Percentiles rank a stretch among this genome's conserved stretches.
phyloP scores from a whole-genome alignment of 2,113 vertebrate species.

The Balaeniceps rex region DNA sequence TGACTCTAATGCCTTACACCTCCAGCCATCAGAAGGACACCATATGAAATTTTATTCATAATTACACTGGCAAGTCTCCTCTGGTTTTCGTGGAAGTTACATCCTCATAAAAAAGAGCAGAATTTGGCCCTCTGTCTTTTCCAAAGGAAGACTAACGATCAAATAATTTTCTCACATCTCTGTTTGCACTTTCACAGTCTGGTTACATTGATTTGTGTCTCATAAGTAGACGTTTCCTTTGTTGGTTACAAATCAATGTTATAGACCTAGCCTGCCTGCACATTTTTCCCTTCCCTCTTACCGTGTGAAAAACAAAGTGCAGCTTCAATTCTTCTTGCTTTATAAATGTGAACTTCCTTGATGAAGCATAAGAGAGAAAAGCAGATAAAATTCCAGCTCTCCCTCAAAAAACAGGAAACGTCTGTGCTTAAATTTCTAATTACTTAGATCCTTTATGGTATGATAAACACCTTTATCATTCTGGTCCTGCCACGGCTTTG shows the following conservation, averaged over 20 bases:
- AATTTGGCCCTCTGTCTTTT: slow-evolving; percentile 49
- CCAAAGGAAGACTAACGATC: slow-evolving; percentile 69
- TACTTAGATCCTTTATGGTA: slow-evolving; percentile 42
- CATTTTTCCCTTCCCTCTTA: slow-evolving; percentile 18
- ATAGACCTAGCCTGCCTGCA: slow-evolving; percentile 68
- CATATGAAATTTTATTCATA: background rate
- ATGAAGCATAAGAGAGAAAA: slow-evolving; percentile 35
- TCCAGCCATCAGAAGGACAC: slow-evolving; percentile 4
- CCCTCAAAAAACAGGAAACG: slow-evolving; percentile 9
- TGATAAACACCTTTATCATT: slow-evolving; percentile 23
- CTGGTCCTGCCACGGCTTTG: background rate
- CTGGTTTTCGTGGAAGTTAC: background rate
- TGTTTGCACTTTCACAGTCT: slow-evolving; percentile 77
- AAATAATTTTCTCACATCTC: slow-evolving; percentile 81
- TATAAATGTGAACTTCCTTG: slow-evolving; percentile 59
- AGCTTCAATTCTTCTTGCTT: slow-evolving; percentile 43
- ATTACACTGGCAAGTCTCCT: background rate
- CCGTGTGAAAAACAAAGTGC: slow-evolving; percentile 46
- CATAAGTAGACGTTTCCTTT: slow-evolving; percentile 79
- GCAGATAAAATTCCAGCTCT: slow-evolving; percentile 21
- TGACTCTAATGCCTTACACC: background rate
- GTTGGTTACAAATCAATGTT: slow-evolving; percentile 80
- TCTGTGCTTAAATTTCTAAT: slow-evolving; percentile 39
- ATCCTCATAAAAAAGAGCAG: background rate
- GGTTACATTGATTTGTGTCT: slow-evolving; percentile 81